phyloP scores from a whole-genome alignment of 2,113 vertebrate species.

The Nothobranchius kuhntae region DNA sequence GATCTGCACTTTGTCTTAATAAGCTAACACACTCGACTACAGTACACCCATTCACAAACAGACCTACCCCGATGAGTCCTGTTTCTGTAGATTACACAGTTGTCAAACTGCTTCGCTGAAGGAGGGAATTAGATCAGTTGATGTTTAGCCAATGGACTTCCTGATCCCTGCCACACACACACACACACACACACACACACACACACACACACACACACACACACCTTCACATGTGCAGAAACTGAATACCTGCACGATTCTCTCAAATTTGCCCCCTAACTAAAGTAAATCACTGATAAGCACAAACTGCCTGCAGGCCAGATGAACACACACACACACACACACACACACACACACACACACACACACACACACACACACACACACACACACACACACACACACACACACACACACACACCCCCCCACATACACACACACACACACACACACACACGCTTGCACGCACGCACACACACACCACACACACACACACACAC shows the following conservation, averaged over 20 bases:
- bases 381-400: too few species aligned
- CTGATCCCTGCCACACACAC: constrained; percentile 50
- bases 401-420: too few species aligned
- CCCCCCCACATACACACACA: too few species aligned
- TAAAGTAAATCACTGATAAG: constrained; percentile 41
- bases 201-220: too few species aligned
- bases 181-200: constrained; percentile 17
- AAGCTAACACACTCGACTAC: constrained; percentile 4
- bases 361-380: not conserved
- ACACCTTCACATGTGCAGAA: constrained; percentile 9
- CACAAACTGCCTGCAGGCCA: constrained; percentile 37
- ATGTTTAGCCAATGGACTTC: constrained; percentile 65
- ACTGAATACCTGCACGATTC: constrained; percentile 25
- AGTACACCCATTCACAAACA: constrained; percentile 34
- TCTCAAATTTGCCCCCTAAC: constrained; percentile 42
- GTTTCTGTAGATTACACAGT: constrained; percentile 67
- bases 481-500: too few species aligned
- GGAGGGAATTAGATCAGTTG: constrained; percentile 61
- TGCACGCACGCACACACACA: too few species aligned
- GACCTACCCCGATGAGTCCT: constrained; percentile 28
- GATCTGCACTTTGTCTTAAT: constrained; percentile 21
- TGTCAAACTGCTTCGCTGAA: constrained; percentile 63
- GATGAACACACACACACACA: constrained; percentile 20
- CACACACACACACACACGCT: too few species aligned
- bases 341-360: not conserved